Base-by-base conservation (phyloP, 2,888 invertebrate species). In the Leptothorax acervorum region DNA sequence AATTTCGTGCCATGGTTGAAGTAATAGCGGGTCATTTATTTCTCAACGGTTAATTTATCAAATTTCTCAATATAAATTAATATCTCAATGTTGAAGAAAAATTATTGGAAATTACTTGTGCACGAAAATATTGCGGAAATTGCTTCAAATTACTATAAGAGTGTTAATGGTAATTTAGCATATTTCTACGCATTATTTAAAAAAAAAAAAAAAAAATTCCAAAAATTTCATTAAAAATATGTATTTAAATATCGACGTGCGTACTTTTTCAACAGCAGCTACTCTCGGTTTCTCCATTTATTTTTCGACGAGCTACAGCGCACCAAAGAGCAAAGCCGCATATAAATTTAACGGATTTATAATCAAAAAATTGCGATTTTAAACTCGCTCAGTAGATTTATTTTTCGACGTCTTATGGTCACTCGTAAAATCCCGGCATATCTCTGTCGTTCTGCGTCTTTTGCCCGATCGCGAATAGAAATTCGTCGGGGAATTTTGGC, bases 401-500 rank as follows among this genome's bases (percentile, higher is more conserved):
- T 70, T 70, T 70, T 51, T 28, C 70, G 42, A 53, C 6, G 18
- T 68, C 39, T 70, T 70, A 62, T 31, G 57, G 60, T 70, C 60
- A 62, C 62, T 66, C 60, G 53, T 62, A 42, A 66, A 68, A 70
- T 63, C 12, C 60, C 42, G 23, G 48, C 57, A 45, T 53, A 48
- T 45, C 70, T 42, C 48, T 28, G 51, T 73, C 74, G 66, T 82
- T 70, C 60, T 45, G 45, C 63, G 78, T 63, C 83, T 74, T 84
- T 81, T 85, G 83, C 83, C 35, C 84, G 84, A 75, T 78, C 83
- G 89, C 86, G 89, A 75, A 88, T 73, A 83, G 86, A 90, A 90
- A 89, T n/a, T n/a, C 74, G 85, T 85, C 79, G 82, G 79, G 82
- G 79, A 85, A 90, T 89, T 86, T 88, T 86, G 60, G 85, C 91